Percentiles rank a stretch among this genome's conserved stretches.
These are phyloP conservation scores for Phrynocephalus forsythii DNA, from an alignment of 2,797 vertebrate species.

Conservation along the genomic window DNA sequence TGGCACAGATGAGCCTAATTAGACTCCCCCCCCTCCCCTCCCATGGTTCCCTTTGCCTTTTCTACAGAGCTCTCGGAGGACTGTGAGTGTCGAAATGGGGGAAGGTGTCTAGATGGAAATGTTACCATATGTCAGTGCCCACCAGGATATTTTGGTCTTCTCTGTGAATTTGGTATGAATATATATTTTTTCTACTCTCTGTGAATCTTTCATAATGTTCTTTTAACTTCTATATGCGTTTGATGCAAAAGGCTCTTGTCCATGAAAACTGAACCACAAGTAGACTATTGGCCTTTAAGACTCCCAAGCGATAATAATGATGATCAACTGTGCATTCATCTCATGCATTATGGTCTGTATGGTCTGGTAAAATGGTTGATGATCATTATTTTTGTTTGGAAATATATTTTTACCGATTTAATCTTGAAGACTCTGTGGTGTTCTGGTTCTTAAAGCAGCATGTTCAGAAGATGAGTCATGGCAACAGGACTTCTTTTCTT, in stretches of 20 bases:
- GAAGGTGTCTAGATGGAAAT: conserved; percentile 87
- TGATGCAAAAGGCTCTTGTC: background rate
- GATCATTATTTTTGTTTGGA: background rate
- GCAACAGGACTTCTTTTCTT: too few species aligned
- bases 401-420: background rate
- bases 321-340: background rate
- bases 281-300: background rate
- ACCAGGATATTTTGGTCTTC: conserved; percentile 80
- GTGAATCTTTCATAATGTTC: background rate
- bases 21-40: background rate
- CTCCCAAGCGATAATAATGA: background rate
- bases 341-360: background rate
- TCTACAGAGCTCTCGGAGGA: conserved; percentile 76
- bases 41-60: background rate
- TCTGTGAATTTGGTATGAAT: conserved; percentile 89
- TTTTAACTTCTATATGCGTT: background rate
- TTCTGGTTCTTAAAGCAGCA: background rate
- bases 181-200: background rate
- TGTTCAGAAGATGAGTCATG: too few species aligned
- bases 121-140: conserved; percentile 89
- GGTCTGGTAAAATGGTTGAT: background rate
- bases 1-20: conserved; percentile 22
- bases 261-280: background rate
- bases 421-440: background rate
- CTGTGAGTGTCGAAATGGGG: conserved; percentile 93